Evolutionary conservation across 35 echinoderm and acorn worm species (phyloP).

Genomic region (Strongylocentrotus purpuratus): DNA sequence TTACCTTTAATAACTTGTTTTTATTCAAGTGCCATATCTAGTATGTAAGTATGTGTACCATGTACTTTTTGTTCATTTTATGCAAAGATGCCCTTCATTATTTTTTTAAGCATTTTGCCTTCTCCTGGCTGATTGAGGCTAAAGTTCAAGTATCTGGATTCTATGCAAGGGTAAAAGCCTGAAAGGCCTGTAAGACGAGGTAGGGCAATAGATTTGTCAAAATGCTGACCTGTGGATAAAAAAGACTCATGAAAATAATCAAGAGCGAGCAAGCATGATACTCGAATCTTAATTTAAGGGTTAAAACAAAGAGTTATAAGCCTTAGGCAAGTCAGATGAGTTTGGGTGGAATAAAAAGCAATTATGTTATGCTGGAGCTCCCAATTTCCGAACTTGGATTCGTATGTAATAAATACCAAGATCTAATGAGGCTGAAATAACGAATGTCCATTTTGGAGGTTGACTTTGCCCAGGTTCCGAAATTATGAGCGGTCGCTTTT

Average conservation of each 20-base stretch:
- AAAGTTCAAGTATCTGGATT: neutral
- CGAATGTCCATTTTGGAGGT: neutral
- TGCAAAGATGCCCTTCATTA: neutral
- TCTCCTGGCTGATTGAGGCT: no score
- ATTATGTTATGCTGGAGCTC: neutral
- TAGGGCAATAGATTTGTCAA: neutral
- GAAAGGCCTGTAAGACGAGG: neutral
- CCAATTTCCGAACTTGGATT: neutral
- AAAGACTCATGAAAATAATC: neutral
- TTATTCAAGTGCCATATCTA: no score
- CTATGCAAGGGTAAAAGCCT: neutral
- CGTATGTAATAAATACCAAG: neutral
- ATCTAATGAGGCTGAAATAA: neutral
- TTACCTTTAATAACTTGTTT: no score
- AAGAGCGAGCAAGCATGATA: neutral
- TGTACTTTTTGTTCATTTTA: neutral
- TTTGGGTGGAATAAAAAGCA: neutral
- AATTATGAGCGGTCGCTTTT: neutral
- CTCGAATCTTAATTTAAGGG: neutral
- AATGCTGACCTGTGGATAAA: neutral
- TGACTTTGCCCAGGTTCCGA: neutral
- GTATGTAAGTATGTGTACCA: no score
- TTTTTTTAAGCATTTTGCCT: no score
- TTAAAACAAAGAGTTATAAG: neutral
- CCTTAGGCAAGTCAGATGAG: neutral